Conservation (phyloP, 2,888 invertebrate genomes). For the Toxonevra muliebris region DNA sequence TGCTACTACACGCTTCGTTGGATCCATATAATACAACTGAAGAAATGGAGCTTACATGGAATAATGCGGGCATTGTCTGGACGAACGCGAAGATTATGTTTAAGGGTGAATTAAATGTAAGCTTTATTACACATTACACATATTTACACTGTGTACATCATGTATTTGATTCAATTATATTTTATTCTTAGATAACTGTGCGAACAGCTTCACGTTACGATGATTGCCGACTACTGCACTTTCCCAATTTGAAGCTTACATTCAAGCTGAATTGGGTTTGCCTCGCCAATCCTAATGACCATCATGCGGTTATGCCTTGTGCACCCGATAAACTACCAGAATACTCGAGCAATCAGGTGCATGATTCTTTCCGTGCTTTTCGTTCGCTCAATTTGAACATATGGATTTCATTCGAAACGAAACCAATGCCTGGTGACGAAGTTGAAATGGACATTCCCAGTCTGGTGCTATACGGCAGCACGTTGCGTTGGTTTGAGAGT, state of each 20-base stretch:
- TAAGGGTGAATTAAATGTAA: constrained; percentile 91
- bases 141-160: background rate
- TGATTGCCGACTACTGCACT: constrained; percentile 91
- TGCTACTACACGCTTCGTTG: constrained; percentile 91
- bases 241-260: constrained; percentile 87
- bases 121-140: constrained; percentile 10
- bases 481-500: constrained; percentile 94
- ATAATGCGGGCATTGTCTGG: constrained; percentile 93
- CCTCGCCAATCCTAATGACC: constrained; percentile 93
- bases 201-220: constrained; percentile 99
- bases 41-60: constrained; percentile 98
- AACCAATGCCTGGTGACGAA: constrained; percentile 67
- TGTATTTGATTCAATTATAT: background rate
- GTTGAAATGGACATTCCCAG: constrained; percentile 73
- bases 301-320: constrained; percentile 93
- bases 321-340: constrained; percentile 96
- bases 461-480: constrained; percentile 89
- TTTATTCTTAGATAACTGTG: constrained; percentile 71
- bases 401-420: constrained; percentile 81
- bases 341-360: constrained; percentile 94
- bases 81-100: constrained; percentile 91
- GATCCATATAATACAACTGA: constrained; percentile 99
- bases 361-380: constrained; percentile 95
- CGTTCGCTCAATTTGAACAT: constrained; percentile 86
- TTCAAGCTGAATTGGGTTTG: constrained; percentile 91